Evolutionary conservation across 2,888 invertebrate species (phyloP), one percentile per base, ranked within the genome.

Genomic region (Eilema caniola): DNA sequence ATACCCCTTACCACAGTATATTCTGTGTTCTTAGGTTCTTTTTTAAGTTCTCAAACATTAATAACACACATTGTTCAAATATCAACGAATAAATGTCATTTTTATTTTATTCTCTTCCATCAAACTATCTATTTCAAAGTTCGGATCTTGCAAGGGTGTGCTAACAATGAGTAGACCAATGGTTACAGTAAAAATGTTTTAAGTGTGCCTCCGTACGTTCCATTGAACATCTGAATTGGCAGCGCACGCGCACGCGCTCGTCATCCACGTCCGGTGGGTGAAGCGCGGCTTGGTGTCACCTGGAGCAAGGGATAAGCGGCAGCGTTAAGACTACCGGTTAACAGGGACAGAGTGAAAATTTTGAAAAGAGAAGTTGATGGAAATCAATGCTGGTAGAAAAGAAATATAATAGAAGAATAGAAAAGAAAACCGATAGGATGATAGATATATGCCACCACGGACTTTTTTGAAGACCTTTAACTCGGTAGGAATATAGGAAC

Each of bases 141-240:
- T 59, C 12, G 56, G 71, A 78, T 81, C 81, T 85, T 75, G 72
- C 63, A 74, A 86, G 88, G 89, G 88, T 84, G 75, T 78, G 75
- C 71, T 80, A 81, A 91, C 90, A 93, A 92, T 87, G 86, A 65
- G 81, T 70, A 67, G 78, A 69, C 73, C 82, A 81, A 82, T 81
- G 83, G 87, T 87, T 87, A 92, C 92, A 94, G 93, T 93, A 94
- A 93, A 93, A 94, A 94, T 93, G 93, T 94, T 95, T 92, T 93
- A 95, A 94, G 94, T 94, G 93, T 85, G 95, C 94, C 95, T 92
- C 92, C 94, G 90, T 91, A 92, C 93, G 93, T 92, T 89, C 92
- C 93, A 94, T 94, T 94, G 93, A 93, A 88, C 90, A 88, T 86
- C 87, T 85, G 90, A 89, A 90, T 91, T 85, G 86, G 75, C 85